phyloP scores from a whole-genome alignment of 2,888 invertebrate genomes.

The Rapana venosa region DNA sequence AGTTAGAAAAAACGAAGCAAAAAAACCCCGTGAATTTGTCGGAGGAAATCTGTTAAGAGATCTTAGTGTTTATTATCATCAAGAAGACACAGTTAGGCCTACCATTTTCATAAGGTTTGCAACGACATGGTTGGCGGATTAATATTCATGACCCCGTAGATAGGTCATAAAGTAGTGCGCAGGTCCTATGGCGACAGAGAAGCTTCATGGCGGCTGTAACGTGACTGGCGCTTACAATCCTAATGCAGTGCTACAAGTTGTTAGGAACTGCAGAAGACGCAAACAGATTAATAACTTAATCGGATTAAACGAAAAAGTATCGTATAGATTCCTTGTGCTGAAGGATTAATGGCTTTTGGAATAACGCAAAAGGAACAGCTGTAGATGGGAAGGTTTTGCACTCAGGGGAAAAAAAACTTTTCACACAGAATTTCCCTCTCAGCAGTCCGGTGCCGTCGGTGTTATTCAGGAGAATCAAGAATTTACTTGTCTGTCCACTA shows the following conservation, averaged over 20 bases:
- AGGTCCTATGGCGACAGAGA: slow-evolving; percentile 42
- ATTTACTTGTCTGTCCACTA: too few species aligned
- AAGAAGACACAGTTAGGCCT: neutral
- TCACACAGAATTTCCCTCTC: too few species aligned
- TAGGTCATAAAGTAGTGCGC: slow-evolving; percentile 30
- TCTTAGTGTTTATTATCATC: too few species aligned
- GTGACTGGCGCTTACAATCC: neutral
- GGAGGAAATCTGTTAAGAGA: too few species aligned
- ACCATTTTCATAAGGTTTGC: neutral
- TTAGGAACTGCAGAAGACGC: slow-evolving; percentile 11
- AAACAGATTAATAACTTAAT: slow-evolving; percentile 3
- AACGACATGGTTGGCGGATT: neutral
- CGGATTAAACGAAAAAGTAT: neutral
- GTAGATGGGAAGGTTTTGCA: too few species aligned
- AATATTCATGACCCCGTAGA: neutral
- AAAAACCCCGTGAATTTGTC: too few species aligned
- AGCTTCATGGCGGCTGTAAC: slow-evolving; percentile 41
- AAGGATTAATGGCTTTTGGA: neutral
- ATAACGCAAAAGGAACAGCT: neutral
- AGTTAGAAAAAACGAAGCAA: too few species aligned
- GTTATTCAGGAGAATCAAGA: too few species aligned
- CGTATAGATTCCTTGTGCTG: neutral
- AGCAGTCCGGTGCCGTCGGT: neutral
- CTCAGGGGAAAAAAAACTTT: too few species aligned
- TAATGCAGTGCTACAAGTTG: neutral